phyloP scores from a whole-genome alignment of 2,113 vertebrate genomes.

The Xiphias gladius region DNA sequence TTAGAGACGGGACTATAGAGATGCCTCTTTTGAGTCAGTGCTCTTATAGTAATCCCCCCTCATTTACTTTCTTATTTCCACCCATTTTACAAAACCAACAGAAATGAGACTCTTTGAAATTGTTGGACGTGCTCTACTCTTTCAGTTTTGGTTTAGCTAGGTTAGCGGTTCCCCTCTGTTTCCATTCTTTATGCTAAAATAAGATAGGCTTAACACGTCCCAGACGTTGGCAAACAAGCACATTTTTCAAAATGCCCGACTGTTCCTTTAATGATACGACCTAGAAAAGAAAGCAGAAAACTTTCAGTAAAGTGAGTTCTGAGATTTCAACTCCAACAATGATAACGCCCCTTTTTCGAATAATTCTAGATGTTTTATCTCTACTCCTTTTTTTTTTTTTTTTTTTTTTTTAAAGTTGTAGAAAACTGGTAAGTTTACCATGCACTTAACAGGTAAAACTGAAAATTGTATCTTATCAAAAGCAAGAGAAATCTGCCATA shows the following conservation, averaged over 20 bases:
- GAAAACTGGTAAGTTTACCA: not conserved
- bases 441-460: not conserved
- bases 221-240: not conserved
- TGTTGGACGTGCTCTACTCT: too few species aligned
- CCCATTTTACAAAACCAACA: not conserved
- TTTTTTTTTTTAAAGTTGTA: not conserved
- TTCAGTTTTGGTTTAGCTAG: not conserved
- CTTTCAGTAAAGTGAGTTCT: not conserved
- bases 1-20: too few species aligned
- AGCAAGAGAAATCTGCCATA: not conserved
- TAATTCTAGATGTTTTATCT: not conserved
- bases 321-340: not conserved
- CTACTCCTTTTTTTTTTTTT: not conserved
- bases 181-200: conserved; percentile 2
- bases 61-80: too few species aligned
- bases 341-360: not conserved
- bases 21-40: too few species aligned
- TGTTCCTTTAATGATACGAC: not conserved
- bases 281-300: not conserved
- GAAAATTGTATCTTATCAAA: not conserved
- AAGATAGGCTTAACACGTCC: too few species aligned
- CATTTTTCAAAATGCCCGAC: not conserved
- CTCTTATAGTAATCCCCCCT: too few species aligned
- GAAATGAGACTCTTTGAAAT: too few species aligned
- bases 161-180: not conserved